Evolutionary conservation across 2,797 vertebrate genomes (phyloP).

Genomic region (Emydoidea blandingii): DNA sequence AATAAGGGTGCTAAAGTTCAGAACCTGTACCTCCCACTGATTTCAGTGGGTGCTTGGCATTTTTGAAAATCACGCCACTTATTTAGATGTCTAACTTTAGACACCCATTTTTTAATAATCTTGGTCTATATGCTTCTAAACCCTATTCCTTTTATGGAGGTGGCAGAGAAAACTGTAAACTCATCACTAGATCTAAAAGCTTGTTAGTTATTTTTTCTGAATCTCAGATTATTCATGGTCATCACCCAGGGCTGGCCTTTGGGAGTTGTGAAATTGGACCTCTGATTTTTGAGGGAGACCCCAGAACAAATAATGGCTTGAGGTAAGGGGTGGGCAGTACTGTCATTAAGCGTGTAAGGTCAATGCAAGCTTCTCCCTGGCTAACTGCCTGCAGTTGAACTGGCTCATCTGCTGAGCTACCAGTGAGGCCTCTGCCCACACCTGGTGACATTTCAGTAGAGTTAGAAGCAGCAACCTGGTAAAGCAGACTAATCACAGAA

Average conservation of each 20-base stretch:
- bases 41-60: not conserved
- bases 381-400: not conserved
- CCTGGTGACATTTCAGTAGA: too few relatives aligned
- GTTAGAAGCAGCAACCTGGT: not conserved
- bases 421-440: too few relatives aligned
- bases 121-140: not conserved
- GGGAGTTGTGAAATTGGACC: not conserved
- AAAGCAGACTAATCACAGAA: not conserved
- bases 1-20: not conserved
- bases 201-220: not conserved
- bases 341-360: not conserved
- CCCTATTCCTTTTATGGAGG: not conserved
- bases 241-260: not conserved
- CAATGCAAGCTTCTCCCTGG: not conserved
- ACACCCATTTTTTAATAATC: not conserved
- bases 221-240: not conserved
- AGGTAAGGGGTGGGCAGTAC: not conserved
- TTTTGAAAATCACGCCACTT: not conserved
- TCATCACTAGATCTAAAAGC: not conserved
- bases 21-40: not conserved
- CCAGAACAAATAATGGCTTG: not conserved
- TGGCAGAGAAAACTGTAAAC: not conserved
- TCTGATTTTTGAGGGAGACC: not conserved
- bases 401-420: too few relatives aligned
- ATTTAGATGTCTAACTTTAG: not conserved